Conservation (phyloP, 2,797 vertebrate genomes). For the Picus viridis region DNA sequence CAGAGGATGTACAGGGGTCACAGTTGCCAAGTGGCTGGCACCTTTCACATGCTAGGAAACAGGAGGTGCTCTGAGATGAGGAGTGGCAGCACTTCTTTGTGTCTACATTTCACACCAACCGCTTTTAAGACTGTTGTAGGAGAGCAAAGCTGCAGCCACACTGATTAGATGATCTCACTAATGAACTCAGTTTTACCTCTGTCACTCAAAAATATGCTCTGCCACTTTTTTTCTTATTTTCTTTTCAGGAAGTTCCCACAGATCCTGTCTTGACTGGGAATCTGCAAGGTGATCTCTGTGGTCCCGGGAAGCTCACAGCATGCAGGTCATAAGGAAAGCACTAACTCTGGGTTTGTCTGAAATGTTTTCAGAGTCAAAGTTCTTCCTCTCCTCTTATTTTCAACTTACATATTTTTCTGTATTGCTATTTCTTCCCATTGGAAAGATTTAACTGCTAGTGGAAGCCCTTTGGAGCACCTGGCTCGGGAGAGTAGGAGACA, state of each 20-base stretch:
- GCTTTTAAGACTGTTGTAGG: not conserved
- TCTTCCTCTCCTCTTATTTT: not conserved
- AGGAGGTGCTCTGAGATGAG: not conserved
- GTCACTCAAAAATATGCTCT: not conserved
- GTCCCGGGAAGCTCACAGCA: not conserved
- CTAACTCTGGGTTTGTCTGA: not conserved
- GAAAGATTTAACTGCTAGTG: slow-evolving; percentile 1
- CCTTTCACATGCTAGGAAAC: too few relatives aligned
- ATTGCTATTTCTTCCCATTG: not conserved
- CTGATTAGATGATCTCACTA: not conserved
- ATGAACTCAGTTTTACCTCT: not conserved
- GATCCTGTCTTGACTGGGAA: not conserved
- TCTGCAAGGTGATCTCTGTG: not conserved
- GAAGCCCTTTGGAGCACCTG: slow-evolving; percentile 17
- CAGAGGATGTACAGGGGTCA: not conserved
- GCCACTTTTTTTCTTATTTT: not conserved
- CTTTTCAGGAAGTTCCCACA: not conserved
- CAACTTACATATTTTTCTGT: not conserved
- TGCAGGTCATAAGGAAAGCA: not conserved
- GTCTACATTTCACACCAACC: not conserved
- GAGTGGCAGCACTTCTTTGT: not conserved
- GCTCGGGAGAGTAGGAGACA: slow-evolving; percentile 25
- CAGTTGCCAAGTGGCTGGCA: too few relatives aligned
- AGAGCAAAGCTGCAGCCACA: rapidly evolving
- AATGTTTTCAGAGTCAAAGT: not conserved